Base-by-base conservation (phyloP, 2,113 vertebrate genomes). In the Bubo bubo region DNA sequence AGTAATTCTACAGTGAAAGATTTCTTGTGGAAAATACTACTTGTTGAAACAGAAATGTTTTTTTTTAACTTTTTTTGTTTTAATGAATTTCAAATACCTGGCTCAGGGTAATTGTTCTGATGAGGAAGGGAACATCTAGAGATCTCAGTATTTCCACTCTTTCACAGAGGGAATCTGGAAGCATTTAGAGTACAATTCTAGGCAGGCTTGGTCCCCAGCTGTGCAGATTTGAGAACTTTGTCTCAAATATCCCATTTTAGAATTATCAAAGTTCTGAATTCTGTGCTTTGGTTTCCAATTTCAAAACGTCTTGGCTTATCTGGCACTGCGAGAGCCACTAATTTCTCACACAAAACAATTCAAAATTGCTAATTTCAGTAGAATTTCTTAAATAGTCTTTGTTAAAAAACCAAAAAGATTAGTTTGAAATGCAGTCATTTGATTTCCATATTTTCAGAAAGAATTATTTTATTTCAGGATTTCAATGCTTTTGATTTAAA, bases 41-140 rank as follows among this genome's bases (percentile, higher is more conserved):
- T n/a, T n/a, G 2, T 34, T 89, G 41, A 83, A 83, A 53, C 3
- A 62, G 1, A 60, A 71, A 30, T 17, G 0, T 0, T 4, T 74
- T 79, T 82, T 27, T 34, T 6, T 19, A 35, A 4, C 41, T 45
- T 73, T 56, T 71, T 53, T 63, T 52, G 2, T 5, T 67, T 56
- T 71, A 13, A 71, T 43, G 30, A 58, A 12, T 86, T 88, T 64
- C 27, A 66, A 71, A 47, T n/a, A 62, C 3, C 14, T 67, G 14
- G 7, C 39, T 82, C 45, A 34, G 5, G 5, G 17, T 5, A 4
- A 30, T 71, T 45, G 9, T 70, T 82, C 20, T 81, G 37, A 39
- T 10, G 10, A 80, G 59, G 43, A 53, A 41, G 39, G 9, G 5
- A 71, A 41, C 10, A 47, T 35, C 39, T 45, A 63, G 23, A 43